Evolutionary conservation across 2,888 invertebrate species (phyloP).

Genomic region (Drosophila merina): DNA sequence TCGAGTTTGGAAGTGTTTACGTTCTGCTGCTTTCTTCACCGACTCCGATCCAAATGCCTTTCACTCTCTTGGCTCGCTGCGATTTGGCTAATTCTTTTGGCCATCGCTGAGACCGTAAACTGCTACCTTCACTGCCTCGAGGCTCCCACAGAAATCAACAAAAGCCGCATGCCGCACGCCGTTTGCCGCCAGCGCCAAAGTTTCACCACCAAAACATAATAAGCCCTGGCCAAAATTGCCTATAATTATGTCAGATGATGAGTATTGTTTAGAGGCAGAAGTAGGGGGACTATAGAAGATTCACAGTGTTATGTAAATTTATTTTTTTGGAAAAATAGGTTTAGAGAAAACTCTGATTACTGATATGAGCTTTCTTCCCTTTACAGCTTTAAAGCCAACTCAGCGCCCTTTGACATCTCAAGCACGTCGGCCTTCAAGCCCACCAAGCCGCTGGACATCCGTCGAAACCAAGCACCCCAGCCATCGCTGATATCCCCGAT

Average conservation of each 20-base stretch:
- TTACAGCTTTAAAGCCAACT: conserved; percentile 79
- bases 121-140: conserved; percentile 29
- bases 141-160: conserved; percentile 41
- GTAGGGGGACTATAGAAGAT: background rate
- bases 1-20: background rate
- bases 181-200: conserved; percentile 43
- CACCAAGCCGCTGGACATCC: conserved; percentile 80
- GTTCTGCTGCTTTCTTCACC: background rate
- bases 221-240: conserved; percentile 52
- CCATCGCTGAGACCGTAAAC: conserved; percentile 20
- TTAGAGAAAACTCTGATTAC: no score
- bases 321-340: no score
- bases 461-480: conserved; percentile 36
- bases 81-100: conserved; percentile 33
- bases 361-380: background rate
- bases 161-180: background rate
- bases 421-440: conserved; percentile 81
- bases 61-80: conserved; percentile 24
- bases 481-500: conserved; percentile 67
- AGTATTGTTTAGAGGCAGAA: conserved; percentile 34
- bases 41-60: conserved; percentile 1
- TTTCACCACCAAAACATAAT: conserved; percentile 66
- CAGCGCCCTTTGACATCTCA: conserved; percentile 75
- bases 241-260: conserved; percentile 60
- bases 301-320: conserved; percentile 37